These are phyloP conservation scores for Eulemur rubriventer DNA, from an alignment of 2,797 vertebrate species.

Conservation along the genomic window DNA sequence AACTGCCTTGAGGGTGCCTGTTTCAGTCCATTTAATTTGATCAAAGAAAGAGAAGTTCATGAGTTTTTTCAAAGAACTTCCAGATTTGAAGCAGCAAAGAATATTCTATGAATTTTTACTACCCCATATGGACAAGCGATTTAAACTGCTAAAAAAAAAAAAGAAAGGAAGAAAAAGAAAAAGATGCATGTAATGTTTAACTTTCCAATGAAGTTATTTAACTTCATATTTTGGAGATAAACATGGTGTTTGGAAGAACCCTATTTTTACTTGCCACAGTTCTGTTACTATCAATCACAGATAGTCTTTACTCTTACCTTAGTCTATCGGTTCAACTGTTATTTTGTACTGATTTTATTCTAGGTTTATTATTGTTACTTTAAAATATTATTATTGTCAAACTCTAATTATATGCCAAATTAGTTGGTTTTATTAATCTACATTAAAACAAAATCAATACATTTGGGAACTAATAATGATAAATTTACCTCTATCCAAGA, in stretches of 20 bases:
- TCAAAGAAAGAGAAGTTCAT: slow-evolving; percentile 83
- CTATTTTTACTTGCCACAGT: not conserved
- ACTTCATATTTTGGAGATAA: slow-evolving; percentile 20
- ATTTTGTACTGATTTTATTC: not conserved
- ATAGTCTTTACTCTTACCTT: not conserved
- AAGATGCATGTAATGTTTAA: not conserved
- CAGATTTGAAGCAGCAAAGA: slow-evolving; percentile 65
- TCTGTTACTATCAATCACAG: not conserved
- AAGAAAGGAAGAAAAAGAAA: not conserved
- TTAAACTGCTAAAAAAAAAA: not conserved
- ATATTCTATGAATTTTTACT: slow-evolving; percentile 37
- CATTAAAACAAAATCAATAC: not conserved
- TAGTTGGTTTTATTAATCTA: not conserved
- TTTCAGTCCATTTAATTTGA: slow-evolving; percentile 85
- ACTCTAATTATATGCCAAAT: not conserved
- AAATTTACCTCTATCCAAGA: not conserved
- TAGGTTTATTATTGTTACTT: not conserved
- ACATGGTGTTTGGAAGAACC: not conserved
- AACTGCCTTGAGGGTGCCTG: slow-evolving; percentile 82
- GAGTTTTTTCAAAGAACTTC: slow-evolving; percentile 80
- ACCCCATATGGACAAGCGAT: not conserved
- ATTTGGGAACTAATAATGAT: not conserved
- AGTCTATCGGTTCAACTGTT: not conserved
- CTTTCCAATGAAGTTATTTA: not conserved
- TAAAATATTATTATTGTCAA: not conserved